Evolutionary conservation across 2,113 vertebrate genomes (phyloP).

Genomic region (Cisticola juncidis): DNA sequence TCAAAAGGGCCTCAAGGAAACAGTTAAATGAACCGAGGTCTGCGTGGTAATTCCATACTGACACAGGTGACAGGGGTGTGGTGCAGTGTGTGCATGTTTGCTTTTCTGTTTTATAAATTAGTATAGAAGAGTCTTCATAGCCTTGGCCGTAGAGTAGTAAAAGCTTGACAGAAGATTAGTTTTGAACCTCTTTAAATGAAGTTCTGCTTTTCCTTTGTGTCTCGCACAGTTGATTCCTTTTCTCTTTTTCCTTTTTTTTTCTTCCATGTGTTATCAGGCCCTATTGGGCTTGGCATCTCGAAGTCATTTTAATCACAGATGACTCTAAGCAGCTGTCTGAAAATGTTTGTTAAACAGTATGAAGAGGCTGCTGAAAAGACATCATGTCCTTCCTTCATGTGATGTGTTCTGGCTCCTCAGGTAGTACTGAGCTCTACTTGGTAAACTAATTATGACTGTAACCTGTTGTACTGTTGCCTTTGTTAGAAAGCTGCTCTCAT

Average conservation of each 20-base stretch:
- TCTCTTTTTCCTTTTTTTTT: fast-evolving
- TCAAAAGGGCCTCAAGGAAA: background rate
- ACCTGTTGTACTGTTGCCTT: background rate
- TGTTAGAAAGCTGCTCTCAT: background rate
- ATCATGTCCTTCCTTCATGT: background rate
- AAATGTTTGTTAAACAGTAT: background rate
- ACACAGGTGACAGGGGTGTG: background rate
- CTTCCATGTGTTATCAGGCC: fast-evolving
- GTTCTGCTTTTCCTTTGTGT: background rate
- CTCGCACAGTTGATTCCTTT: background rate
- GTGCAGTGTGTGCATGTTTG: background rate
- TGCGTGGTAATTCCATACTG: background rate
- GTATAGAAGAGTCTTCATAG: background rate
- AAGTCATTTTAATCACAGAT: background rate
- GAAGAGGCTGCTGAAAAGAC: background rate
- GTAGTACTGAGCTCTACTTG: background rate
- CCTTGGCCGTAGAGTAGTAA: background rate
- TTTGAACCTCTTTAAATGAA: background rate
- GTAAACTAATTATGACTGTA: background rate
- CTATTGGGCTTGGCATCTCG: background rate
- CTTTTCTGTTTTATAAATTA: background rate
- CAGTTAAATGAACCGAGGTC: background rate
- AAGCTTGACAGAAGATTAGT: background rate
- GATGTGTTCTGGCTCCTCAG: background rate
- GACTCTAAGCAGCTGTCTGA: background rate